Evolutionary conservation across 2,888 invertebrate species (phyloP), one percentile per base, ranked within the genome.

Genomic region (Temnothorax unifasciatus): DNA sequence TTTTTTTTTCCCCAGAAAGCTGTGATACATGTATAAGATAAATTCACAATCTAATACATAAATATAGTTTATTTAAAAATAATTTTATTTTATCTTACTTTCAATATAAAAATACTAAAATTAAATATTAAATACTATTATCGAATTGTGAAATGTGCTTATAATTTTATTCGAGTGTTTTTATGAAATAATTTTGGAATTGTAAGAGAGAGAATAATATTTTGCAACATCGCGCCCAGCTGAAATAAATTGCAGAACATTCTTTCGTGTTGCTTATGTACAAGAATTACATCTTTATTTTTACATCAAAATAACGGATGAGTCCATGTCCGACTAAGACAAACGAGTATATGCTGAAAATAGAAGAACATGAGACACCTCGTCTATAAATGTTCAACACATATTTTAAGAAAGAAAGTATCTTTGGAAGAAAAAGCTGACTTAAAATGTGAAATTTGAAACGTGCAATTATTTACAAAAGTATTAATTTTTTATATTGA

Each of bases 261-360:
- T 75, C 47, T 44, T 75, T 66, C 47, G n/a, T 47, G 75, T 75
- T 75, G 6, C 21, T 75, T 47, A 63, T 74, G 29, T 29, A 50
- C 47, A 47, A 64, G 38, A 75, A 75, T 61, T 61, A 75, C 29
- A 57, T 63, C 41, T 73, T 73, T 64, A 75, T 75, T 75, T 75
- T 75, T 75, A 66, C n/a, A 66, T 64, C 75, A 50, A 47, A 75
- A 64, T 75, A 64, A 75, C 34, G 47, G 38, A 75, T 64, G 75
- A 75, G 75, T 44, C 15, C 11, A 47, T 75, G 66, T 66, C 47
- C 11, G 75, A 75, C 66, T 18, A 75, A 75, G 75, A 75, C 47
- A 64, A 75, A 75, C n/a, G 75, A 75, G 21, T 25, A 75, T 50
- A 50, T 76, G n/a, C 2, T 61, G 29, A 74, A 74, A 61, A 66